phyloP scores from a whole-genome alignment of 2,113 vertebrate genomes.

The Poeciliopsis turrubarensis region DNA sequence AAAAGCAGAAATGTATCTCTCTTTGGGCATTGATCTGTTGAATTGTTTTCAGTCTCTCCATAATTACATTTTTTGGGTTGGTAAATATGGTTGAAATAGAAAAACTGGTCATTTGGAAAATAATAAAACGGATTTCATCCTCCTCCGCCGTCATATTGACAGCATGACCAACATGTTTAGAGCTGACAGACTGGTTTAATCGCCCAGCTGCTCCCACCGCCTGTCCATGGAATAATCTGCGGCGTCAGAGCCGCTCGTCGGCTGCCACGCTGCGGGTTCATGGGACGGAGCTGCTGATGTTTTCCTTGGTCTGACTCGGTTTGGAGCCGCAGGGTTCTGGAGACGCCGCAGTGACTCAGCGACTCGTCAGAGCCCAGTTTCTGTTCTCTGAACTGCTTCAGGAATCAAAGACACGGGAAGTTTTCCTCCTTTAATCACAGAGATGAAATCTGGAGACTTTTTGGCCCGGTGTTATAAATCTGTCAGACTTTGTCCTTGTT shows the following conservation, averaged over 20 bases:
- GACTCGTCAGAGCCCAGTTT: constrained; percentile 23
- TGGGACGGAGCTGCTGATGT: constrained; percentile 42
- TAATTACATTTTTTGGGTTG: too few species aligned
- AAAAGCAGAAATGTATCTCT: too few species aligned
- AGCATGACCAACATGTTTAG: neutral
- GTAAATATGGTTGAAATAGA: too few species aligned
- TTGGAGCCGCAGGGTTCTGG: constrained; percentile 44
- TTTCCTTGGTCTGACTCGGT: constrained; percentile 10
- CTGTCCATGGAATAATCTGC: neutral
- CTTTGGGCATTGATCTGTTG: too few species aligned
- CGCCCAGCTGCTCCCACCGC: neutral
- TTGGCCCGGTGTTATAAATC: neutral
- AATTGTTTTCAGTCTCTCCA: too few species aligned
- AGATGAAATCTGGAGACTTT: neutral
- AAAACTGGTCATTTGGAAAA: too few species aligned
- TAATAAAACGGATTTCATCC: neutral
- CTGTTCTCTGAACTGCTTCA: constrained; percentile 37
- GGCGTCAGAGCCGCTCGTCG: constrained; percentile 8
- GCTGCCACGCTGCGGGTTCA: neutral
- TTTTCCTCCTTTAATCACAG: neutral
- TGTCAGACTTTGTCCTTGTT: neutral
- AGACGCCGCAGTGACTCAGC: constrained; percentile 35
- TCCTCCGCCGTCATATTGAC: neutral
- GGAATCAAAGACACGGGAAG: constrained; percentile 21
- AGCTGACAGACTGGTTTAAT: neutral